These are phyloP conservation scores for Pandemis cinnamomeana DNA, from an alignment of 2,888 invertebrate species.

Conservation along the genomic window DNA sequence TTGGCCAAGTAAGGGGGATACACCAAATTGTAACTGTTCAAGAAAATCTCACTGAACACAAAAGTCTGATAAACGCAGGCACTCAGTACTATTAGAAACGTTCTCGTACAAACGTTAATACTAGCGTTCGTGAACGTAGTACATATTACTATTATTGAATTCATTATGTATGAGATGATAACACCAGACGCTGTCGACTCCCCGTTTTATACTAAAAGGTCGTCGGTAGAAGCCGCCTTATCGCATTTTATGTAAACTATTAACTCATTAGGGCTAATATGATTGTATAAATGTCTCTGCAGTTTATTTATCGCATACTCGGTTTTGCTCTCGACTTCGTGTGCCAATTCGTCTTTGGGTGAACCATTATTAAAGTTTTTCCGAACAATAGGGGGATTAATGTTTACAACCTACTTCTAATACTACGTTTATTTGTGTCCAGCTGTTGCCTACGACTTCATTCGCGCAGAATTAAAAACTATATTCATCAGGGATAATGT, in stretches of 20 bases:
- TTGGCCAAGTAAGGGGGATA: slow-evolving; percentile 70
- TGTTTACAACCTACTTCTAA: too few species aligned
- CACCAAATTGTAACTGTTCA: slow-evolving; percentile 69
- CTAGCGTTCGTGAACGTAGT: slow-evolving; percentile 62
- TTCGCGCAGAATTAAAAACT: too few species aligned
- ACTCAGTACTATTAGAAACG: slow-evolving; percentile 67
- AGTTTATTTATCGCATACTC: neutral
- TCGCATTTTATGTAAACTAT: slow-evolving; percentile 9
- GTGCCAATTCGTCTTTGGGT: too few species aligned
- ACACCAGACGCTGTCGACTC: slow-evolving; percentile 12
- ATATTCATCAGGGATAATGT: too few species aligned
- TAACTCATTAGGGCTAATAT: slow-evolving; percentile 33
- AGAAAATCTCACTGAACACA: slow-evolving; percentile 71
- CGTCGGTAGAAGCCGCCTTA: slow-evolving; percentile 17
- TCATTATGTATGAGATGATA: slow-evolving; percentile 52
- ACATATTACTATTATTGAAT: slow-evolving; percentile 51
- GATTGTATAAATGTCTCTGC: slow-evolving; percentile 17
- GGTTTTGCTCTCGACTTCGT: neutral
- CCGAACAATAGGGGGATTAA: too few species aligned
- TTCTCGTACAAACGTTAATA: slow-evolving; percentile 63
- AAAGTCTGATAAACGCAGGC: slow-evolving; percentile 72
- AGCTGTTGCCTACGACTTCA: too few species aligned
- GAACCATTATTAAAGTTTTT: too few species aligned
- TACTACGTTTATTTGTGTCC: too few species aligned
- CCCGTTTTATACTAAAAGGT: slow-evolving; percentile 21